Evolutionary conservation across 1,140 invertebrate species (phyloP).

Genomic region (Panagrolaimus sp.): DNA sequence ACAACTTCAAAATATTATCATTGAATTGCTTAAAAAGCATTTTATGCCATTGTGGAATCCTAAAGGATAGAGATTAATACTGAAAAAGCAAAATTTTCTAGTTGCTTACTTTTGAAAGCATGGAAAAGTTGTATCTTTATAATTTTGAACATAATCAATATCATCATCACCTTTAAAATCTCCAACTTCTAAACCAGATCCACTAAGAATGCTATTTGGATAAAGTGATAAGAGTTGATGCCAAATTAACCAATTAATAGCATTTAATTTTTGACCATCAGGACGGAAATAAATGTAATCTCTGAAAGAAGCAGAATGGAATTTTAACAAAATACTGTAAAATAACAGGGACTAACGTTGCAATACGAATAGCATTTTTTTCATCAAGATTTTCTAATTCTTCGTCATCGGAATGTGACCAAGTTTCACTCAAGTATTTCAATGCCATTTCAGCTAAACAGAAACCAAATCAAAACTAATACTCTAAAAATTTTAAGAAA

Average conservation of each 20-base stretch:
- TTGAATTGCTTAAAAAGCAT: background rate
- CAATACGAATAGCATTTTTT: background rate
- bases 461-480: background rate
- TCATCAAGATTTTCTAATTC: background rate
- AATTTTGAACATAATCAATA: background rate
- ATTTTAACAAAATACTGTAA: too few relatives aligned
- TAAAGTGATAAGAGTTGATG: background rate
- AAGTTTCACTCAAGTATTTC: background rate
- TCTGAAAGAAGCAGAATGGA: background rate
- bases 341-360: background rate
- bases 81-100: background rate
- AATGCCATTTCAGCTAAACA: background rate
- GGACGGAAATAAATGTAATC: background rate
- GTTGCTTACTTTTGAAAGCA: background rate
- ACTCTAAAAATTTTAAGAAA: too few relatives aligned
- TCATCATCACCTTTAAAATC: background rate
- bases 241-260: background rate
- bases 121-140: background rate
- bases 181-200: background rate
- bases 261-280: background rate
- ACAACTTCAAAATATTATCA: background rate
- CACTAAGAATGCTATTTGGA: background rate
- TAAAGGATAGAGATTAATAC: background rate
- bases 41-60: constrained; percentile 1
- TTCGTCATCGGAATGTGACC: background rate